Percentiles rank a stretch among this genome's conserved stretches.
phyloP scores from a whole-genome alignment of 2,888 invertebrate species.

The Biston betularia region DNA sequence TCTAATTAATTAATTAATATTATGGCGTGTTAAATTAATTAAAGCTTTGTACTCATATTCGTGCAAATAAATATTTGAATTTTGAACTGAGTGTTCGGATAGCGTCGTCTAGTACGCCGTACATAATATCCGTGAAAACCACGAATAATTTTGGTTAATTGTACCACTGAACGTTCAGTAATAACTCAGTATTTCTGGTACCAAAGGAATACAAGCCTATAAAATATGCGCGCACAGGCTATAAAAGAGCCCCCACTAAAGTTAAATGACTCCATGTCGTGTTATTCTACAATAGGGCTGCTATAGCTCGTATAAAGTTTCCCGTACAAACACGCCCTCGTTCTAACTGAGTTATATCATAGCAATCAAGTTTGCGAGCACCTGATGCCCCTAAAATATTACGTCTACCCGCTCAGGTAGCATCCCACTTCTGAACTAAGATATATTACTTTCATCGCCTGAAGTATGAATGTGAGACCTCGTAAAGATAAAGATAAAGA shows the following conservation, averaged over 20 bases:
- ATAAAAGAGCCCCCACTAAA: constrained; percentile 13
- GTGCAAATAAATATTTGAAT: no score
- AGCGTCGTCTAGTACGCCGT: not conserved
- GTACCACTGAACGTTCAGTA: not conserved
- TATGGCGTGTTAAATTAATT: no score
- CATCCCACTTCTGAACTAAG: constrained; percentile 1
- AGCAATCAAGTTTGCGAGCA: constrained; percentile 22
- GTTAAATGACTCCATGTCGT: constrained; percentile 20
- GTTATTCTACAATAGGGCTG: constrained; percentile 19
- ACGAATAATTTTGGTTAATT: no score
- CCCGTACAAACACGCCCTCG: constrained; percentile 7
- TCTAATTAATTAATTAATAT: no score
- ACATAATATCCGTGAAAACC: no score
- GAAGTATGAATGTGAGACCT: constrained; percentile 6
- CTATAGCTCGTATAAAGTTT: constrained; percentile 7
- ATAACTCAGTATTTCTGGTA: not conserved
- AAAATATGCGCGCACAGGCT: constrained; percentile 9
- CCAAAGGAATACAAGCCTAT: not conserved
- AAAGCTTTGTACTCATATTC: no score
- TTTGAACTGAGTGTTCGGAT: no score
- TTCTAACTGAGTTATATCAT: constrained; percentile 22
- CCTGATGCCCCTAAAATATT: constrained; percentile 26
- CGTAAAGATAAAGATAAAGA: no score
- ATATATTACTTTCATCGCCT: constrained; percentile 7
- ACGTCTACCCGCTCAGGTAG: constrained; percentile 16